A percentile compares a stretch with the other conserved stretches of the same genome.
phyloP scores from a whole-genome alignment of 2,888 invertebrate species.

The Catocala fraxini region DNA sequence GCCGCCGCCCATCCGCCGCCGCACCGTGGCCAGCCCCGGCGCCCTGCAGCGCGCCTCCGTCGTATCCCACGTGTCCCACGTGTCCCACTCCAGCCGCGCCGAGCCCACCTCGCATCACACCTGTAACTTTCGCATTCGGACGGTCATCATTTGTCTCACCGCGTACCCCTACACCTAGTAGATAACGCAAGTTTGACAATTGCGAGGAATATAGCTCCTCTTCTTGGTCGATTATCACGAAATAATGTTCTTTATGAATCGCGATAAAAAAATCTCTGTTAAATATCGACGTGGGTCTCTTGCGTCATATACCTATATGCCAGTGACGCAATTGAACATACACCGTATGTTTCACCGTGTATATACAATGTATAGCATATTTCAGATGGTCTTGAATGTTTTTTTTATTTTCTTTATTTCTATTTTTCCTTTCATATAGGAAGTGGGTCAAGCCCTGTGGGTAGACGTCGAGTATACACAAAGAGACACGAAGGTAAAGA shows the following conservation, averaged over 20 bases:
- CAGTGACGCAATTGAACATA: constrained; percentile 53
- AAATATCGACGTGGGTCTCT: neutral
- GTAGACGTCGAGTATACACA: constrained; percentile 69
- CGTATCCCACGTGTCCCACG: constrained; percentile 92
- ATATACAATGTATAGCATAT: constrained; percentile 79
- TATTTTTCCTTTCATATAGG: constrained; percentile 72
- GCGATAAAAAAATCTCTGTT: too few relatives aligned
- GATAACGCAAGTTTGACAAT: constrained; percentile 9
- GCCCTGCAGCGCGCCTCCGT: constrained; percentile 91
- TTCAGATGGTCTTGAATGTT: constrained; percentile 34
- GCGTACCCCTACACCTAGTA: constrained; percentile 1
- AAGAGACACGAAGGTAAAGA: constrained; percentile 81
- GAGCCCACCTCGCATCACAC: too few relatives aligned
- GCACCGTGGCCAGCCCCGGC: constrained; percentile 84
- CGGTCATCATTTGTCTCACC: constrained; percentile 16
- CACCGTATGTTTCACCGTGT: constrained; percentile 66
- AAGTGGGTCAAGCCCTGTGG: constrained; percentile 61
- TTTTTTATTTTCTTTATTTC: constrained; percentile 37
- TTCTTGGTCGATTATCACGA: too few relatives aligned
- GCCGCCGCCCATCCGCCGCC: constrained; percentile 92
- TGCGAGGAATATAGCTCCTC: too few relatives aligned
- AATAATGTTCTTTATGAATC: too few relatives aligned
- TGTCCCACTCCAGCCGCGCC: constrained; percentile 83
- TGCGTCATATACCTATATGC: constrained; percentile 10
- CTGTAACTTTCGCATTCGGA: constrained; percentile 89